Evolutionary conservation across 2,113 vertebrate genomes (phyloP).

Genomic region (Bubalus kerabau): DNA sequence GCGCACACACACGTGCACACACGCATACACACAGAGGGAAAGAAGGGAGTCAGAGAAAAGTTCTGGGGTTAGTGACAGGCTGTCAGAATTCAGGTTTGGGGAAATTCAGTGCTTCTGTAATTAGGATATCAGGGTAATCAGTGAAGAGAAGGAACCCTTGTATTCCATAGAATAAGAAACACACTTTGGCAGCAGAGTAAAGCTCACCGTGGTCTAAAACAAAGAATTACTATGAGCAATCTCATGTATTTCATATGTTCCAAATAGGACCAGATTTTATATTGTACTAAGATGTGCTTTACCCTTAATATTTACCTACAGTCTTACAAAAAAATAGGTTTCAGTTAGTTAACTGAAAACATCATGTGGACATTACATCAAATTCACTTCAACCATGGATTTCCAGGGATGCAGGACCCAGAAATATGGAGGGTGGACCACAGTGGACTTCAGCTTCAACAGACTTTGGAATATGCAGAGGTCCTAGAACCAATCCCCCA

Average conservation of each 20-base stretch:
- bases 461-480: accelerated
- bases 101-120: background rate
- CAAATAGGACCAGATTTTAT: background rate
- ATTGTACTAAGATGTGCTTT: background rate
- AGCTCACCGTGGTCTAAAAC: background rate
- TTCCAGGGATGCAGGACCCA: background rate
- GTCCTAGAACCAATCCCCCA: no score
- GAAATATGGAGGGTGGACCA: background rate
- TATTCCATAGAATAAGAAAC: background rate
- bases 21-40: background rate
- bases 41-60: background rate
- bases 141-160: background rate
- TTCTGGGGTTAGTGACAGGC: background rate
- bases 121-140: background rate
- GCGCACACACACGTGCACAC: accelerated
- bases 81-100: background rate
- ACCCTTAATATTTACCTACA: background rate
- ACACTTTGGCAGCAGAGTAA: background rate
- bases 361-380: background rate
- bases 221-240: background rate
- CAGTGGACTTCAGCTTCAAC: background rate
- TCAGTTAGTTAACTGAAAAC: background rate
- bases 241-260: background rate
- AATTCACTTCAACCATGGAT: background rate
- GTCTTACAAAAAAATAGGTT: background rate